phyloP scores from a whole-genome alignment of 2,113 vertebrate genomes.

The Dermatemys mawii region DNA sequence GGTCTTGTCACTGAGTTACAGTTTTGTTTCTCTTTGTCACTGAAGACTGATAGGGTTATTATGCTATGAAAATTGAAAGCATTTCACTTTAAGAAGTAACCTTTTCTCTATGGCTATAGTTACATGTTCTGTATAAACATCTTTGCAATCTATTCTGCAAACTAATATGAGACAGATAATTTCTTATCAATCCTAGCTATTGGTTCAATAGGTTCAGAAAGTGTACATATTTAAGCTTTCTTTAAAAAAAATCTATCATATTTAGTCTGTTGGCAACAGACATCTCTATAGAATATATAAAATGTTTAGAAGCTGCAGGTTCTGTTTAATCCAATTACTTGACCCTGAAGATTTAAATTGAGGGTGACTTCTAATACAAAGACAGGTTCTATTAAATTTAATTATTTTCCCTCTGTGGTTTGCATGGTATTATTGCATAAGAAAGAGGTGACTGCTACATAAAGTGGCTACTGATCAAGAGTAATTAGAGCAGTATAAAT shows the following conservation, averaged over 20 bases:
- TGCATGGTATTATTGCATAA: not conserved
- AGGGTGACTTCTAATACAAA: constrained; percentile 3
- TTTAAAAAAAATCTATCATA: not conserved
- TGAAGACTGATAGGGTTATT: not conserved
- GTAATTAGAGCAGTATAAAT: not conserved
- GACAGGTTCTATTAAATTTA: constrained; percentile 4
- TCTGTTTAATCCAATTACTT: constrained; percentile 11
- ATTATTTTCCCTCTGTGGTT: not conserved
- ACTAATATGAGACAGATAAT: not conserved
- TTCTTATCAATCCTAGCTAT: not conserved
- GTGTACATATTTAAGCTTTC: not conserved
- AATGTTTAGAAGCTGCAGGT: not conserved
- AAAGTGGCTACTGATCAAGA: constrained; percentile 15
- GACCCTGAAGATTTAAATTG: constrained; percentile 4
- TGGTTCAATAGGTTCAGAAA: not conserved
- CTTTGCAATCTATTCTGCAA: not conserved
- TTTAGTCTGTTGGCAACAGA: not conserved
- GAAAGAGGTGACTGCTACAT: not conserved
- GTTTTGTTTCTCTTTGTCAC: not conserved
- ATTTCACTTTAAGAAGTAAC: not conserved
- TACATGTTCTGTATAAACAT: not conserved
- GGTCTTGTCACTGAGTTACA: not conserved
- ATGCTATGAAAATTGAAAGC: not conserved
- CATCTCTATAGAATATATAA: not conserved
- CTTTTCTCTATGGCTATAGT: not conserved